These are phyloP conservation scores for Streptopelia turtur DNA, from an alignment of 2,797 vertebrate genomes.

Conservation along the genomic window DNA sequence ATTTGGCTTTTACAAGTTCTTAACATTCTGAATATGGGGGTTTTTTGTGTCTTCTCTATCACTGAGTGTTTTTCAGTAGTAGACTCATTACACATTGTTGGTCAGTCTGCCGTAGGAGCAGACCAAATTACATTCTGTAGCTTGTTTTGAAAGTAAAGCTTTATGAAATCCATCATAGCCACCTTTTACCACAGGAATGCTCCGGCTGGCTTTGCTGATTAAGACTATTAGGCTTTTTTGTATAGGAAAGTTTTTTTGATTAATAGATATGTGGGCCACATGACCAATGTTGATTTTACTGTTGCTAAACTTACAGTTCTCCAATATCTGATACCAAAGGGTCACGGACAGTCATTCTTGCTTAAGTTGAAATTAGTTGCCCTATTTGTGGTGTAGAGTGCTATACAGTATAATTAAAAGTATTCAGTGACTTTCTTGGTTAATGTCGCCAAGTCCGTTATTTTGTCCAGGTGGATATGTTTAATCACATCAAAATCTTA, in stretches of 20 bases:
- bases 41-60: background rate
- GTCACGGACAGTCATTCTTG: fast-evolving
- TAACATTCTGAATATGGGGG: background rate
- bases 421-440: background rate
- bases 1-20: background rate
- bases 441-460: background rate
- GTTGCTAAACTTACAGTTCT: background rate
- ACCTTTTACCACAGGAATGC: background rate
- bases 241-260: background rate
- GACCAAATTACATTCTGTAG: background rate
- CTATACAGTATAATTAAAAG: background rate
- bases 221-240: background rate
- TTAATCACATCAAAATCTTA: background rate
- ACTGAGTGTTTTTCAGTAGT: fast-evolving
- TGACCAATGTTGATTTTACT: background rate
- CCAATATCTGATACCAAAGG: background rate
- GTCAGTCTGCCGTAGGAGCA: background rate
- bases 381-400: background rate
- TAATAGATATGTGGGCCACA: background rate
- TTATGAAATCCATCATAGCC: background rate
- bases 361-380: background rate
- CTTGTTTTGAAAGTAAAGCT: background rate
- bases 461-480: background rate
- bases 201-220: background rate
- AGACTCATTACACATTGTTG: background rate